Conservation (phyloP, 1,140 invertebrate genomes). For the Agraylea sexmaculata region DNA sequence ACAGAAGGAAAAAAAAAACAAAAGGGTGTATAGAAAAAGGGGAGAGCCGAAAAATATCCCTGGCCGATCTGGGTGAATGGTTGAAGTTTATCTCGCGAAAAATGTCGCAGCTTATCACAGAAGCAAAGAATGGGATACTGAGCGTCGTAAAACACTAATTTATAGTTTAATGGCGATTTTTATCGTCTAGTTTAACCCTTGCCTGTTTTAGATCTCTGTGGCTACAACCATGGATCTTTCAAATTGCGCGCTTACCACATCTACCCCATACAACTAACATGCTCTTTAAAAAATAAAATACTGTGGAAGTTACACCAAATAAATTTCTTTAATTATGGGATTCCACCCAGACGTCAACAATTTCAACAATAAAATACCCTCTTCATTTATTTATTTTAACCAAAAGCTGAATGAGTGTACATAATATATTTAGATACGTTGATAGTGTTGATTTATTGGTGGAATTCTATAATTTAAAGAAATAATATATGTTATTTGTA, state of each 20-base stretch:
- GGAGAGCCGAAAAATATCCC: too few relatives aligned
- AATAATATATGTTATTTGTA: too few relatives aligned
- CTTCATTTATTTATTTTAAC: not conserved
- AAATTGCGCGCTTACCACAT: too few relatives aligned
- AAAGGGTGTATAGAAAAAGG: too few relatives aligned
- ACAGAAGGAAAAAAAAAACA: too few relatives aligned
- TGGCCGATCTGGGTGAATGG: too few relatives aligned
- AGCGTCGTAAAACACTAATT: conserved; percentile 17
- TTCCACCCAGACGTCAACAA: conserved; percentile 5
- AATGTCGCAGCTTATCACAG: conserved; percentile 16
- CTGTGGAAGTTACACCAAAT: conserved; percentile 2
- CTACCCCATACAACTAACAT: not conserved
- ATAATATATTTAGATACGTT: not conserved
- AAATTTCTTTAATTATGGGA: conserved; percentile 4
- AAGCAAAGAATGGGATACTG: conserved; percentile 7
- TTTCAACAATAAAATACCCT: not conserved
- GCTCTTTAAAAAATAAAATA: not conserved
- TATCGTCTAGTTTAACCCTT: conserved; percentile 13
- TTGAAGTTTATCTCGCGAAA: too few relatives aligned
- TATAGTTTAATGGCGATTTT: conserved; percentile 17
- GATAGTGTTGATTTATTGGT: too few relatives aligned
- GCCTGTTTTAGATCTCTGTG: too few relatives aligned
- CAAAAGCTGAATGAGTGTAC: not conserved
- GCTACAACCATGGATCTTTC: too few relatives aligned
- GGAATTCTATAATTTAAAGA: too few relatives aligned